Evolutionary conservation across 2,888 invertebrate species (phyloP), one percentile per base, ranked within the genome.

Genomic region (Drosophila emarginata): DNA sequence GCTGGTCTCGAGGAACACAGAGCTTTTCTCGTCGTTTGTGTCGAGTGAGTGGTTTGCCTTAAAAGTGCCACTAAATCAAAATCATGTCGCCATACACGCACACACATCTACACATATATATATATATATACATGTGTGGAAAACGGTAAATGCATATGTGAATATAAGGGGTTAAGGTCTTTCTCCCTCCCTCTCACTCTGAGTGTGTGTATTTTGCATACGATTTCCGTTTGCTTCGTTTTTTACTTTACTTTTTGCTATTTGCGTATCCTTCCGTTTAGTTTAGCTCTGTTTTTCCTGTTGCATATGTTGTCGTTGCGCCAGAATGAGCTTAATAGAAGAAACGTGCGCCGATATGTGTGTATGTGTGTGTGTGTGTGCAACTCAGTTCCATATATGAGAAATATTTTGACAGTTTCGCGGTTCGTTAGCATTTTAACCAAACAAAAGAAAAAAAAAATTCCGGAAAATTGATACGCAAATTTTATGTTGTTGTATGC

Each of bases 31-130:
- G 12, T 21, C 45, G 18, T 45, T 45, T 45, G 28, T 23, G 39
- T 23, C 15, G 51, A 67, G 80, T 54, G 51, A 75, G 76, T 79
- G 83, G 67, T 72, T 75, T 69, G 84, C 82, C 69, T 84, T 87
- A 81, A 84, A 87, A 87, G 87, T 87, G 81, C 72, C 85, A 87
- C 81, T 83, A 83, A 83, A 84, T 83, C 87, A 87, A 83, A 87
- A 79, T 79, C 69, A 77, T 71, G 75, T 77, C 61, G 63, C 45
- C 45, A 21, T 14, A 45, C 9, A 15, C 40, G 6, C 14, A 77
- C 60, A 68, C 62, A 60, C 71, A 64, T 23, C 4, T 26, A 26
- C 61, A 58, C 11, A 32, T 11, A 32, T 32, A 32, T 11, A 0
- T 11, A 32, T 32, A 9, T 11, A 9, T 32, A 64, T 58, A 54